These are phyloP conservation scores for Eumacrocentrus americanus DNA, from an alignment of 2,888 invertebrate genomes.

Conservation along the genomic window DNA sequence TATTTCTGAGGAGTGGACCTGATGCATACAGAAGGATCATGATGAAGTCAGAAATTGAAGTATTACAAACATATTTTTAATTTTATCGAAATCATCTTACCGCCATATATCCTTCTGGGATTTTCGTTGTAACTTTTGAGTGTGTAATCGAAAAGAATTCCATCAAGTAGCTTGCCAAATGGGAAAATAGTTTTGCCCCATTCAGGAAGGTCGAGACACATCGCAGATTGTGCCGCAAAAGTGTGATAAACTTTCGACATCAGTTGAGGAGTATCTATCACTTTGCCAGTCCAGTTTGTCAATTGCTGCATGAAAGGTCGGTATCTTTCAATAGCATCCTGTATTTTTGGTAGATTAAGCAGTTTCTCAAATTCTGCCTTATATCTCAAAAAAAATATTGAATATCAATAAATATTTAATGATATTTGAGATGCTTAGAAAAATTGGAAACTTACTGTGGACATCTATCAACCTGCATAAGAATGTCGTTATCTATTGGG, in stretches of 20 bases:
- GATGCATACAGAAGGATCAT: too few species aligned
- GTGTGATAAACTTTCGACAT: conserved; percentile 45
- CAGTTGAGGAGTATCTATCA: conserved; percentile 32
- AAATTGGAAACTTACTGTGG: background rate
- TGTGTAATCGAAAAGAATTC: conserved; percentile 64
- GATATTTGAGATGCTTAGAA: background rate
- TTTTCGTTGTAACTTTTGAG: conserved; percentile 65
- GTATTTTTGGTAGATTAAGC: conserved; percentile 28
- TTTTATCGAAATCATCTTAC: too few species aligned
- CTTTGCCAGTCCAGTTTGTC: conserved; percentile 39
- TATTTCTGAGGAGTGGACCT: conserved; percentile 31
- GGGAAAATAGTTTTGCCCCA: conserved; percentile 65
- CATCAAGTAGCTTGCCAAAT: conserved; percentile 64
- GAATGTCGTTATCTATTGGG: background rate
- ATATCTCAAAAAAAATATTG: conserved; percentile 39
- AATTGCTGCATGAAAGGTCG: conserved; percentile 38
- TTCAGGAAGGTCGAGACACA: conserved; percentile 65
- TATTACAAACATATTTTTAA: too few species aligned
- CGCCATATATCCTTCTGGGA: conserved; percentile 65
- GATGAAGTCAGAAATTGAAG: too few species aligned
- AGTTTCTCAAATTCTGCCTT: conserved; percentile 38
- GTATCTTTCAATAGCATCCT: conserved; percentile 29
- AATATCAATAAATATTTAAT: background rate
- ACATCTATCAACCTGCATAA: background rate
- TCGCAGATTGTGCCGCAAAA: conserved; percentile 62